Evolutionary conservation across 2,888 invertebrate species (phyloP), one percentile per base, ranked within the genome.

Genomic region (Tryphoninae sp.): DNA sequence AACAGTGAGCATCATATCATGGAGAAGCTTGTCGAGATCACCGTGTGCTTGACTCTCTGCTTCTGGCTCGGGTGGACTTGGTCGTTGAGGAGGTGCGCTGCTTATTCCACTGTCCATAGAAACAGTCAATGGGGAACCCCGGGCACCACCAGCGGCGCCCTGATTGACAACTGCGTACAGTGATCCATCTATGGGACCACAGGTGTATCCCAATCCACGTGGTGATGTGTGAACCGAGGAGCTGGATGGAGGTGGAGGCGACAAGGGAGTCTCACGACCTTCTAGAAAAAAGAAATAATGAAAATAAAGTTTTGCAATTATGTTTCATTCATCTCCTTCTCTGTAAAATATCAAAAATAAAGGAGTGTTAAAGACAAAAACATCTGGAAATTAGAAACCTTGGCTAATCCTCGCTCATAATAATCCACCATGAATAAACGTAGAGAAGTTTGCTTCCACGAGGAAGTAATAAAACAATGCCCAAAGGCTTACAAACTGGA

Each of bases 61-160:
- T 53, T 84, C 83, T 19, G 84, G 85, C 83, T 91, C 91, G 0
- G 91, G 91, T 13, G 91, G 91, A 82, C 91, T 92, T 45, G 91
- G 89, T 88, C 91, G 86, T 82, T 92, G 92, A 61, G 92, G 91
- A 51, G 92, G 91, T 78, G 91, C 92, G 81, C 96, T 96, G 89
- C 96, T 96, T 89, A 97, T 97, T 88, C 97, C 97, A 88, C 97
- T 97, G 94, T 97, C 97, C 96, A 97, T 96, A 92, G 97, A 97
- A 92, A 96, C 96, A 89, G 96, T 96, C 92, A 96, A 95, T 88
- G 96, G 95, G 90, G 96, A 95, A 87, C 95, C 94, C 74, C 93
- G 94, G 86, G 93, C 93, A 87, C 93, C 94, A 81, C 89, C 90
- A 62, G 88, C 88, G 83, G 88, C 87, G 78, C 88, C 88, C 86